Evolutionary conservation across 2,888 invertebrate genomes (phyloP), one percentile per base, ranked within the genome.

Genomic region (Oithona nana): DNA sequence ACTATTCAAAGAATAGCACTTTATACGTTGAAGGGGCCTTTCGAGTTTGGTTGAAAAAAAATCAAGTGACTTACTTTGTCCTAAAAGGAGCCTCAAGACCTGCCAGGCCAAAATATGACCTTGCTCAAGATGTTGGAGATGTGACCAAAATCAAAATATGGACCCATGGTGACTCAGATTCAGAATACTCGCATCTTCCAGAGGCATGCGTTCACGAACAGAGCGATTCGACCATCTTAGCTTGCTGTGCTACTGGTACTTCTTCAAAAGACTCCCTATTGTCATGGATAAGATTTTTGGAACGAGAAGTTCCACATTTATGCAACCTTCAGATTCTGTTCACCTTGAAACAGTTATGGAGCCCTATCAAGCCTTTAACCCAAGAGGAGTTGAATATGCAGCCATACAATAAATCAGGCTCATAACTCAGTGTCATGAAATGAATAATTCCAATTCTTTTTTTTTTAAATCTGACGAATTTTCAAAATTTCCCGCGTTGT

Each of bases 161-260:
- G 61, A 52, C 26, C 26, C 30, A 61, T 54, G 70, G 69, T 58
- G 68, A 70, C 55, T 66, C 66, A 20, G 68, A 68, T 52, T 65
- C 64, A 11, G 66, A 66, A 57, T 66, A 66, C 13, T 39, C 71
- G 2, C 66, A 68, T 16, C 72, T 77, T 1, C 73, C 77, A 64
- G 81, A 81, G 11, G 6, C 39, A 39, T 81, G 83, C 28, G 81
- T 90, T 1, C 94, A 97, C 71, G 88, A 93, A 71, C 93, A 95
- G 74, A 83, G 86, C 63, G 93, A 95, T 74, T 92, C 90, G 3
- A 85, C 84, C 0, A 83, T 94, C 68, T 80, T 88, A 67, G 84
- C 84, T 8, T 77, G 90, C 59, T 90, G 90, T 75, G 88, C 89
- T 28, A 93, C 94, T 64, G 94, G 94, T 59, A 84, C 87, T 11